phyloP scores from a whole-genome alignment of 2,797 vertebrate genomes.

The Amblyopsis hoosieri region DNA sequence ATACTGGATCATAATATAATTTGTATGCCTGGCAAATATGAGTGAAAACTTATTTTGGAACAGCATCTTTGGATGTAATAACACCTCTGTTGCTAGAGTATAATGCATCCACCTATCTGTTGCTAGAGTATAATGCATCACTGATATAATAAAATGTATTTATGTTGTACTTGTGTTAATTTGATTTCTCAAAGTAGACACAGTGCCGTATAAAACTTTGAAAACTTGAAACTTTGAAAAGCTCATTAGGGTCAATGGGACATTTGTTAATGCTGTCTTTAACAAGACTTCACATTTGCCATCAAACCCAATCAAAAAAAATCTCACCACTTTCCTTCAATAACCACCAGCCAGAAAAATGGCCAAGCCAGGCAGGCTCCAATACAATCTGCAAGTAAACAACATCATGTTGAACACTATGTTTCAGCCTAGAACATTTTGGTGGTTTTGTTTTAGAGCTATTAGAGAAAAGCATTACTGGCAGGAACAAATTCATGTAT shows the following conservation, averaged over 20 bases:
- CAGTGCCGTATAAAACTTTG: too few relatives aligned
- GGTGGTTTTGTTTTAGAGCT: conserved; percentile 4
- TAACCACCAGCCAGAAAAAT: conserved; percentile 3
- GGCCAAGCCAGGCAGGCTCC: not conserved
- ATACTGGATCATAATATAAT: not conserved
- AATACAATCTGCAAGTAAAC: not conserved
- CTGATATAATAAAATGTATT: too few relatives aligned
- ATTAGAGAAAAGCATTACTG: conserved; percentile 2
- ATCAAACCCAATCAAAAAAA: not conserved
- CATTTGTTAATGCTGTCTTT: conserved; percentile 11
- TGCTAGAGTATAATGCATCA: too few relatives aligned
- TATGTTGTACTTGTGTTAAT: too few relatives aligned
- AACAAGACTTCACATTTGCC: conserved; percentile 8
- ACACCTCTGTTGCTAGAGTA: too few relatives aligned
- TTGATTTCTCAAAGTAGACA: too few relatives aligned
- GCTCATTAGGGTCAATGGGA: conserved; percentile 18
- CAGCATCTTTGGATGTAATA: too few relatives aligned
- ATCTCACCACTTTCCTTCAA: conserved; percentile 5
- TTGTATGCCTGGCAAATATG: not conserved
- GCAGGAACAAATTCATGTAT: not conserved
- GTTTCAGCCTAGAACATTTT: not conserved
- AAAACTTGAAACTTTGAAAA: not conserved
- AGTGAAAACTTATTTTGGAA: not conserved
- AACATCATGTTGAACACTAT: not conserved
- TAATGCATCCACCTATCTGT: too few relatives aligned